Evolutionary conservation across 2,797 vertebrate species (phyloP), one percentile per base, ranked within the genome.

Genomic region (Rhinella marina): DNA sequence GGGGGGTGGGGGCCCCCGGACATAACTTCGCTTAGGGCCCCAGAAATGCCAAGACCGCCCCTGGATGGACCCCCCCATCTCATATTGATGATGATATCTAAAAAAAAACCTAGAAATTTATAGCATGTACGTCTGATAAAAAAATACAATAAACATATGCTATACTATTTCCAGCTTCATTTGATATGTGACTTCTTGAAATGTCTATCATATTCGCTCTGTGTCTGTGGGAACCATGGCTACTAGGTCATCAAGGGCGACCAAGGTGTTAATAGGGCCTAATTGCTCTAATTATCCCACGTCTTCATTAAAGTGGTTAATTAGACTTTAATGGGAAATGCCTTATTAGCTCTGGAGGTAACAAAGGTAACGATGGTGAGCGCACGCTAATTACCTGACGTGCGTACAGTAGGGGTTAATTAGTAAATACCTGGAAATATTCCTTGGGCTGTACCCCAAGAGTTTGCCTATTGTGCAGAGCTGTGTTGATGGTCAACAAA

Each of bases 351-450:
- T 61, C 32, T 61, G 7, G 75, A 85, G 83, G 70, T 85, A 85
- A 85, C 70, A 62, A 85, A 76, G 70, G 83, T 85, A 76, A 50
- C 19, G 56, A 75, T n/a, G 54, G 68, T 3, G 27, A n/a, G 56
- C 41, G n/a, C 23, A 62, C 13, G 7, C 29, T 85, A 85, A 85
- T 85, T 85, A 85, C 72, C 82, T 13, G 41, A 75, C 21, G 32
- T 59, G 66, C 10, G 11, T 73, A 50, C 64, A 12, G 83, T 50
- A 85, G 83, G 54, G 83, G 83, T 85, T 85, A 85, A 87, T 90
- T 77, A 62, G 56, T 41, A 76, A 85, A 62, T 85, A 25, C 32
- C 32, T 59, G 25, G 11, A 85, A 85, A 62, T 62, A 41, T 75
- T 50, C 41, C 23, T 48, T 23, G 10, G 57, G 70, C 48, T 50